phyloP scores from a whole-genome alignment of 2,797 vertebrate species.

The Epinephelus malabaricus region DNA sequence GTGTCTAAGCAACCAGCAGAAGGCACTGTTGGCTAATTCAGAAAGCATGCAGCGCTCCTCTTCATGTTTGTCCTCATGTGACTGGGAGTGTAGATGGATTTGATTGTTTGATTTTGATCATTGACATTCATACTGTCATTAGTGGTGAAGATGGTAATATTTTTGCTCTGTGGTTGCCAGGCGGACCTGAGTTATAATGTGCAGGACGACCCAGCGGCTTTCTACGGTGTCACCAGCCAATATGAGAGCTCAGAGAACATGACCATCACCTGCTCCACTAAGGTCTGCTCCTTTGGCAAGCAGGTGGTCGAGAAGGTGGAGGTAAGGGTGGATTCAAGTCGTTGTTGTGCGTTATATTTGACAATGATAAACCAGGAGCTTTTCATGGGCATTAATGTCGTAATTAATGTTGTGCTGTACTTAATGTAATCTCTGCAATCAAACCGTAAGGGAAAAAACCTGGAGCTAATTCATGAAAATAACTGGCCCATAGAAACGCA shows the following conservation, averaged over 20 bases:
- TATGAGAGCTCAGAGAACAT: constrained; percentile 99
- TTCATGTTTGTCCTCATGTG: not conserved
- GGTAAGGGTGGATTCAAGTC: constrained; percentile 83
- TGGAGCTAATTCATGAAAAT: not conserved
- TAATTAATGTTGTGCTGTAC: not conserved
- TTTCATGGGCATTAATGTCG: not conserved
- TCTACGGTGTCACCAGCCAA: constrained; percentile 97
- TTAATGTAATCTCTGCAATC: not conserved
- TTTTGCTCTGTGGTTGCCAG: constrained; percentile 75
- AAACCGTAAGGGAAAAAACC: not conserved
- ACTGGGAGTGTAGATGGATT: not conserved
- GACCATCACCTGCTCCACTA: constrained; percentile 99
- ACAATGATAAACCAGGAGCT: not conserved
- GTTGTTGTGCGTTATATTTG: not conserved
- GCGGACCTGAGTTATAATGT: constrained; percentile 97
- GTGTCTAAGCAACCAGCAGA: constrained; percentile 50
- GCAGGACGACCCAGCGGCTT: constrained; percentile 94
- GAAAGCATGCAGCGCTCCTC: not conserved
- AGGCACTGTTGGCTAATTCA: not conserved
- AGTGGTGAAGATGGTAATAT: not conserved
- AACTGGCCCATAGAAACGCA: not conserved
- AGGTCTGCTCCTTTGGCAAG: constrained; percentile 99
- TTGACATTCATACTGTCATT: not conserved
- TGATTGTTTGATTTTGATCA: not conserved
- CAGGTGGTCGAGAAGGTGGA: constrained; percentile 99